Base-by-base conservation (phyloP, 2,888 invertebrate genomes). In the Phyllotreta striolata region DNA sequence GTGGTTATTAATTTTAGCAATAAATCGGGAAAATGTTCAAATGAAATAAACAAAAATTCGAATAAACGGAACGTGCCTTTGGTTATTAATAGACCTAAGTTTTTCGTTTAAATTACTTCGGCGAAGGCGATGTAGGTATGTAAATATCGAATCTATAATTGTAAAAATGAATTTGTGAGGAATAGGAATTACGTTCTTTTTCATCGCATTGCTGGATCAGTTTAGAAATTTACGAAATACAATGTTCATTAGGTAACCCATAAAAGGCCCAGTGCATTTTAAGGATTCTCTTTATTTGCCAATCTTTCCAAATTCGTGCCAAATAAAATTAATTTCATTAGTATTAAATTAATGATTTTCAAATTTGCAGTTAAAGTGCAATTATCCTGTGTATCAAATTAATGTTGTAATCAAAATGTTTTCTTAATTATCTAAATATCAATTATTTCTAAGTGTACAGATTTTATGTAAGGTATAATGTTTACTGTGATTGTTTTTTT, bases 401-500 rank as follows among this genome's bases (percentile, higher is more conserved):
- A 73, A 70, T 68, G 61, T 65, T 70, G 70, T 68, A 72, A 64
- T 54, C 67, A 69, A 65, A 69, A 24, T 24, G 24, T 24, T 24
- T 24, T 24, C 24, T 24, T 24, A 24, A 24, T 24, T 24, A 24
- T 24, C 24, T 24, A 24, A 24, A 24, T 24, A 24, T 24, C 24
- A 24, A 24, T 24, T 24, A 61, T 68, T 63, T 63, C 13, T 52
- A 52, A 64, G 63, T 63, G 40, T 61, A 65, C 64, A 62, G 40
- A 60, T 66, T 57, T 68, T 70, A 57, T 67, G 64, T 68, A 70
- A 68, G 65, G 73, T 74, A 24, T 24, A 74, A 74, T 71, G 63
- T 76, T 76, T 75, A 74, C 77, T 77, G 76, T 77, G 77, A 77
- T 77, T 76, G 70, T 76, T 77, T 77, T 72, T 72, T 68, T 77